Percentiles rank a stretch among this genome's conserved stretches.
phyloP scores from a whole-genome alignment of 2,888 invertebrate genomes.

The Syritta pipiens region DNA sequence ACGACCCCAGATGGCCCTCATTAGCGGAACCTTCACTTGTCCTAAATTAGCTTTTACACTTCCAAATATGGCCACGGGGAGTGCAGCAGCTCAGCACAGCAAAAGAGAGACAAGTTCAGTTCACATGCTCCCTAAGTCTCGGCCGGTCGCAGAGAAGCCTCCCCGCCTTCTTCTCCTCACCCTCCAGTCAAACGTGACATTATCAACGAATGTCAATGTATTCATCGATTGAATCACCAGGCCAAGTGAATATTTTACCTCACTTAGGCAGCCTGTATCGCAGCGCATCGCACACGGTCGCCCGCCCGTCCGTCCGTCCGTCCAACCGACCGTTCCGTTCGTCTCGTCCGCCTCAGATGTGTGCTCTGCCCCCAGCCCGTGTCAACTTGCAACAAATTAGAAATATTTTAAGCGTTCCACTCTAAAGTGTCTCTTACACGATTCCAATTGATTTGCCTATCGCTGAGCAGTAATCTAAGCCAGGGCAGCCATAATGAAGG shows the following conservation, averaged over 20 bases:
- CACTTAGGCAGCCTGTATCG: conserved; percentile 30
- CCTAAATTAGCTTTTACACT: conserved; percentile 67
- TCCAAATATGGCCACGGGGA: conserved; percentile 52
- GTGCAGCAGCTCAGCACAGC: neutral
- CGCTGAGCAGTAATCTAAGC: conserved; percentile 58
- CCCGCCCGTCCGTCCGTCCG: conserved; percentile 14
- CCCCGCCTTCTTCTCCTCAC: too few relatives aligned
- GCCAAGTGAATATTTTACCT: conserved; percentile 51
- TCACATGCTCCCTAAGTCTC: conserved; percentile 43
- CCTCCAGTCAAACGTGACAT: conserved; percentile 61
- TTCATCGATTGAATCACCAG: conserved; percentile 67
- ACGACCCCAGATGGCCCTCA: conserved; percentile 54
- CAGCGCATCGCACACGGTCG: conserved; percentile 28
- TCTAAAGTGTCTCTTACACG: conserved; percentile 69
- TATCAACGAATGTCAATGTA: conserved; percentile 69
- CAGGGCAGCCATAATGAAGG: conserved; percentile 59
- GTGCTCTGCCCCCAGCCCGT: conserved; percentile 31
- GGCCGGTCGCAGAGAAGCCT: neutral
- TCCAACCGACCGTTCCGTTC: too few relatives aligned
- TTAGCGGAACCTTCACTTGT: conserved; percentile 53
- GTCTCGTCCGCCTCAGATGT: too few relatives aligned
- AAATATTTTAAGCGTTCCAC: conserved; percentile 69
- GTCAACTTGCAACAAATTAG: conserved; percentile 69
- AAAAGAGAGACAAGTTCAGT: conserved; percentile 48
- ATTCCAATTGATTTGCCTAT: conserved; percentile 69